Evolutionary conservation across 1,140 invertebrate genomes (phyloP), one percentile per base, ranked within the genome.

Genomic region (Myzus persicae): DNA sequence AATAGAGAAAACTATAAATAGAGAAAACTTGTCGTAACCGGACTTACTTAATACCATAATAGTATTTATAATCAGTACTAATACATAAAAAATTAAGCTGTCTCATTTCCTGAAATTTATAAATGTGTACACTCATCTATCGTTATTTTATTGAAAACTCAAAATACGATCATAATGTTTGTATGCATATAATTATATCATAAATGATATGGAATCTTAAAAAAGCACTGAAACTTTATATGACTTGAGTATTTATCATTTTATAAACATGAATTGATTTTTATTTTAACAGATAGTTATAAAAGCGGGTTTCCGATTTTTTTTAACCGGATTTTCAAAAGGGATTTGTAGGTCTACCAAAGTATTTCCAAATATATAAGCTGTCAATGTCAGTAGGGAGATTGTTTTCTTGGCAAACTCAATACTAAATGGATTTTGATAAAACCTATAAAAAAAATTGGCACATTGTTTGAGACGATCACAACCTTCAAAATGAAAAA

Each of bases 381-480:
- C 44, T 88, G 31, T 36, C 31, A 88, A 88, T 88, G 44, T 88
- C 85, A 88, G 42, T 88, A 88, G 20, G 44, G 44, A 88, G 20
- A 46, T 88, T 88, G 6, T 88, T 88, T 48, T 88, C n/a, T 88
- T 24, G 2, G 11, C 1, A 31, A 44, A n/a, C 42, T 48, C 31
- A 36, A 36, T 88, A 88, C 42, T 88, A 88, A 88, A 88, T 46
- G 44, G 14, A 88, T 48, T 88, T 88, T 46, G 31, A n/a, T 88
- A 88, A 88, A 88, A 88, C 44, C 24, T 48, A 36, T 18, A 42
- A 85, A 40, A 84, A 48, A 46, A 87, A 87, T 87, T 88, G 18
- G 40, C 4, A 48, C 18, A 44, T 88, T 36, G 7, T 36, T n/a
- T n/a, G 44, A 85, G 48, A n/a, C 22, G 2, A 88, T 88, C 44